Evolutionary conservation across 1,140 invertebrate genomes (phyloP).

Genomic region (Sesamia nonagrioides): DNA sequence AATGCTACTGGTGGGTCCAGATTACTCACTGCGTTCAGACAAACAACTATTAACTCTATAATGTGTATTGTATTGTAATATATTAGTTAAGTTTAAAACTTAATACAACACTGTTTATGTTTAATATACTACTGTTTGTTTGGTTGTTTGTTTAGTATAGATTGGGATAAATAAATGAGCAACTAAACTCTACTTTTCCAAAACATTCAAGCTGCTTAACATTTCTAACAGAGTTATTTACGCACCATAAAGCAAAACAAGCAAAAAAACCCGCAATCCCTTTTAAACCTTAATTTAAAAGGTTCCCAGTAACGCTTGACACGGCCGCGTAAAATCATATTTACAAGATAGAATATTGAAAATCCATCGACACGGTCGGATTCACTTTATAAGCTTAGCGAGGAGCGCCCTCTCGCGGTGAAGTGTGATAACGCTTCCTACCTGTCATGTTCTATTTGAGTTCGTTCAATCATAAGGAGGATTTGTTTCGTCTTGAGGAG

Average conservation of each 20-base stretch:
- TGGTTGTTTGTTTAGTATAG: no score
- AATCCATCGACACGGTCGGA: slow-evolving; percentile 8
- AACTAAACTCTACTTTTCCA: neutral
- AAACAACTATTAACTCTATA: no score
- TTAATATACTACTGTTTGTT: no score
- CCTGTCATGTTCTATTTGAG: slow-evolving; percentile 7
- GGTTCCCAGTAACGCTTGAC: neutral
- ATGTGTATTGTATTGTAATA: no score
- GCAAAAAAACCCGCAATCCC: neutral
- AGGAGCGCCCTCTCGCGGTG: slow-evolving; percentile 19
- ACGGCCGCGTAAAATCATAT: slow-evolving; percentile 19
- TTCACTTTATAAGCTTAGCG: slow-evolving; percentile 23
- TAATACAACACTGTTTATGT: no score
- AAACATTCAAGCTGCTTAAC: neutral
- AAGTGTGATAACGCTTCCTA: neutral
- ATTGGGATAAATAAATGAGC: no score
- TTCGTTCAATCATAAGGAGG: slow-evolving; percentile 23
- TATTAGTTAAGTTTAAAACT: no score
- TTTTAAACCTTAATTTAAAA: slow-evolving; percentile 18
- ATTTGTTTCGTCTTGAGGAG: neutral
- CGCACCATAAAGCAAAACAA: slow-evolving; percentile 17
- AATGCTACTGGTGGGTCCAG: no score
- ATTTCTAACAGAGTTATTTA: neutral
- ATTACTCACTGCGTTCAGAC: no score
- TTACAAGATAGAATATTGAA: slow-evolving; percentile 35